These are phyloP conservation scores for Vanessa cardui DNA, from an alignment of 2,888 invertebrate species.

Conservation along the genomic window DNA sequence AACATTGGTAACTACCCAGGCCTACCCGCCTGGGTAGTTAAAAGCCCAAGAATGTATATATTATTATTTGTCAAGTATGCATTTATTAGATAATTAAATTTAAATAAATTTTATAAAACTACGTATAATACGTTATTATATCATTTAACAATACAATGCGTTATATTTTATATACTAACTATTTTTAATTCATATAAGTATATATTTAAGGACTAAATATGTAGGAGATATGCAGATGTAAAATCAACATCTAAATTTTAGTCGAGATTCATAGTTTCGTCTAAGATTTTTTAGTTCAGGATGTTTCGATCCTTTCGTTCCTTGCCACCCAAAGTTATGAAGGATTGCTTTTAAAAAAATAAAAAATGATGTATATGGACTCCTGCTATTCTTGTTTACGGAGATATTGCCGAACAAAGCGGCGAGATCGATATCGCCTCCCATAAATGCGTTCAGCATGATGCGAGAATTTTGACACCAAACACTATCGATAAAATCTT, in stretches of 20 bases:
- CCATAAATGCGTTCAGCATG: constrained; percentile 78
- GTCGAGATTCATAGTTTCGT: no score
- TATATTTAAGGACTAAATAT: constrained; percentile 19
- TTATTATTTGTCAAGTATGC: no score
- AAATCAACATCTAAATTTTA: no score
- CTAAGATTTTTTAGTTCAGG: constrained; percentile 11
- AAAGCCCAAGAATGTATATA: no score
- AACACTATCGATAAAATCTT: constrained; percentile 77
- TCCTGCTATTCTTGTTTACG: constrained; percentile 81
- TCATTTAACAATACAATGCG: no score
- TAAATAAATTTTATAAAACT: no score
- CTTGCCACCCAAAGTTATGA: constrained; percentile 31
- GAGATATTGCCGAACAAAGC: constrained; percentile 73
- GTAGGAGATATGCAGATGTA: neutral
- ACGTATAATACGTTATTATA: no score
- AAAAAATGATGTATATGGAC: constrained; percentile 53
- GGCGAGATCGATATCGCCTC: constrained; percentile 66
- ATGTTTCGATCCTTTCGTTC: constrained; percentile 13
- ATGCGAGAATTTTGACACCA: constrained; percentile 83
- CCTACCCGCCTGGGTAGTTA: no score
- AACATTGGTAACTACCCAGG: no score
- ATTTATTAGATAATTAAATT: no score
- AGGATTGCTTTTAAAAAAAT: constrained; percentile 21
- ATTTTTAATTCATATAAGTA: no score
- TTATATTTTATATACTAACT: no score